These are phyloP conservation scores for Galerucella nymphaeae DNA, from an alignment of 2,888 invertebrate species.

Conservation along the genomic window DNA sequence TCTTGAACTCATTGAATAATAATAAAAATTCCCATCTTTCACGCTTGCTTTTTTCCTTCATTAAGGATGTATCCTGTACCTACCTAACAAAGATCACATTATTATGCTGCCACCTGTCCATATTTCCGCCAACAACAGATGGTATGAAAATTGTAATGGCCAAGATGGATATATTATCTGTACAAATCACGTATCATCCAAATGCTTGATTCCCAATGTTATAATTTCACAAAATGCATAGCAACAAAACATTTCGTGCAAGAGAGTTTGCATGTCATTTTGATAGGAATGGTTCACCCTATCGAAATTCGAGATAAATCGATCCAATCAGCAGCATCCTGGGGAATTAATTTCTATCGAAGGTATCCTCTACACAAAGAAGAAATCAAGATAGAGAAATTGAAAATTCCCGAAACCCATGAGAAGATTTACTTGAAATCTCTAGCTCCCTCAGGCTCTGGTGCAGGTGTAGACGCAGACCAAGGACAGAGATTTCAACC, in stretches of 20 bases:
- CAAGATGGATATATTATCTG: neutral
- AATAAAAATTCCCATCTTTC: neutral
- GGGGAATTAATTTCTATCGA: too few species aligned
- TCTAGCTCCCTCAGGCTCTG: too few species aligned
- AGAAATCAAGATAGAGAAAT: neutral
- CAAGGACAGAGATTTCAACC: too few species aligned
- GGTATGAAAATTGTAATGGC: slow-evolving; percentile 8
- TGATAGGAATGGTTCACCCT: neutral
- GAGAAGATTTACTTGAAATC: neutral
- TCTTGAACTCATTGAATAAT: neutral
- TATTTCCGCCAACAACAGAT: slow-evolving; percentile 8
- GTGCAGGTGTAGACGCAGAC: too few species aligned
- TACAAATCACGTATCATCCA: neutral
- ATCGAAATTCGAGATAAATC: neutral
- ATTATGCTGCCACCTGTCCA: neutral
- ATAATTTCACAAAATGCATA: neutral
- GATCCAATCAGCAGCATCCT: neutral
- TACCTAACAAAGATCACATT: slow-evolving; percentile 5
- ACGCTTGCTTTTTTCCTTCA: neutral
- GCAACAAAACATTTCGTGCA: neutral
- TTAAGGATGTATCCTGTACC: neutral
- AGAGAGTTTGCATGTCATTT: too few species aligned
- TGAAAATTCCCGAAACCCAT: neutral
- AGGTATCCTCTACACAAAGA: too few species aligned
- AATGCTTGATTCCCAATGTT: neutral